Percentiles rank a stretch among this genome's conserved stretches.
Conservation (phyloP, 2,113 vertebrate species). For the Caretta caretta region DNA sequence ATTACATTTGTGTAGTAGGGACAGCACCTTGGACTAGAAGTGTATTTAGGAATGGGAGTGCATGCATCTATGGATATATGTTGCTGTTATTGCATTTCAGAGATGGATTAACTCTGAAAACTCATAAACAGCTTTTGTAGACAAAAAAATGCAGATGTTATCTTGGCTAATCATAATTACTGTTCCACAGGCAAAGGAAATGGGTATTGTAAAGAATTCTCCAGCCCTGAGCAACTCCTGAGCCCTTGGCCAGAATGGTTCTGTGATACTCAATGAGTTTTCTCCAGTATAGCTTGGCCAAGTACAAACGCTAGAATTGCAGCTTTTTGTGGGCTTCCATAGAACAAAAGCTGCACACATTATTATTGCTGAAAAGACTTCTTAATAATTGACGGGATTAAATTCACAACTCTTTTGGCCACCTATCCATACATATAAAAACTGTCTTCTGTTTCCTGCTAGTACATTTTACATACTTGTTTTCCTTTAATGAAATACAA, state of each 20-base stretch:
- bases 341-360: not conserved
- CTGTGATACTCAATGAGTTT: conserved; percentile 47
- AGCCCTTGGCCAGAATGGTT: conserved; percentile 40
- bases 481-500: not conserved
- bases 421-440: conserved; percentile 3
- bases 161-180: conserved; percentile 59
- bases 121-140: conserved; percentile 3
- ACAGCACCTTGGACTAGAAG: not conserved
- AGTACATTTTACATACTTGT: not conserved
- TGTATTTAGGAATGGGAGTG: conserved; percentile 7
- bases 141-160: conserved; percentile 39
- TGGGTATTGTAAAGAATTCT: conserved; percentile 61
- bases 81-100: conserved; percentile 34
- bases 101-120: conserved; percentile 56
- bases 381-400: conserved; percentile 30
- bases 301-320: conserved; percentile 23
- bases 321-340: not conserved
- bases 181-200: conserved; percentile 48
- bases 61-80: not conserved
- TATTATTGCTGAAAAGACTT: conserved; percentile 33
- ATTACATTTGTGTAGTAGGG: conserved; percentile 10
- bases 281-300: conserved; percentile 28
- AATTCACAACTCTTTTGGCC: not conserved
- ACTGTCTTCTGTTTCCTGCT: not conserved
- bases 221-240: conserved; percentile 42